Percentiles rank a stretch among this genome's conserved stretches.
Conservation (phyloP, 2,888 invertebrate genomes). For the Cyaniris semiargus region DNA sequence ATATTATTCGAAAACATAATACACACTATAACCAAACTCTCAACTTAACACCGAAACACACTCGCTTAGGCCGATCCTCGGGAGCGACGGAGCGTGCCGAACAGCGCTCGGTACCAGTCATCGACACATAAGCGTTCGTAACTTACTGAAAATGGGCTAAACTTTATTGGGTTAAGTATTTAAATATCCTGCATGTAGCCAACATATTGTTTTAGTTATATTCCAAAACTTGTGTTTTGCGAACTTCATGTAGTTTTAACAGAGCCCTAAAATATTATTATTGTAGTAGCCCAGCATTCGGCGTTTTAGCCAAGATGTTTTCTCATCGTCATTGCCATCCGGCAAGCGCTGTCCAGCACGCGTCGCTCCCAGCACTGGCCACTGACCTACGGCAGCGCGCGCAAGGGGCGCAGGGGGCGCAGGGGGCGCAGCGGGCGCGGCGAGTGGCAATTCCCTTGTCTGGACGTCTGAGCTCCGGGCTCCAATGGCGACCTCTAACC, state of each 20-base stretch:
- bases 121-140: background rate
- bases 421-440: slow-evolving; percentile 59
- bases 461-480: slow-evolving; percentile 31
- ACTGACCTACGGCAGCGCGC: slow-evolving; percentile 58
- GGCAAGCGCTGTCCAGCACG: background rate
- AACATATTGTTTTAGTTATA: background rate
- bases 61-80: slow-evolving; percentile 44
- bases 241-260: background rate
- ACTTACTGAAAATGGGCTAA: background rate
- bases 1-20: slow-evolving; percentile 74
- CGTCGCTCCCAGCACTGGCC: slow-evolving; percentile 23
- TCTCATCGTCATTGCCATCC: too few relatives aligned
- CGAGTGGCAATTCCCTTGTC: slow-evolving; percentile 38
- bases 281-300: background rate
- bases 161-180: background rate
- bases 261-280: background rate
- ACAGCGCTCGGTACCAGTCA: background rate
- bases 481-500: slow-evolving; percentile 35
- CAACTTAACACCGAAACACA: slow-evolving; percentile 65
- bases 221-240: background rate
- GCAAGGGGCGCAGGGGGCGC: slow-evolving; percentile 64
- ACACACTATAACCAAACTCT: slow-evolving; percentile 70
- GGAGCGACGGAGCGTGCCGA: slow-evolving; percentile 2
- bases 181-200: background rate
- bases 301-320: background rate